phyloP scores from a whole-genome alignment of 2,797 vertebrate genomes.

The Denticeps clupeoides region DNA sequence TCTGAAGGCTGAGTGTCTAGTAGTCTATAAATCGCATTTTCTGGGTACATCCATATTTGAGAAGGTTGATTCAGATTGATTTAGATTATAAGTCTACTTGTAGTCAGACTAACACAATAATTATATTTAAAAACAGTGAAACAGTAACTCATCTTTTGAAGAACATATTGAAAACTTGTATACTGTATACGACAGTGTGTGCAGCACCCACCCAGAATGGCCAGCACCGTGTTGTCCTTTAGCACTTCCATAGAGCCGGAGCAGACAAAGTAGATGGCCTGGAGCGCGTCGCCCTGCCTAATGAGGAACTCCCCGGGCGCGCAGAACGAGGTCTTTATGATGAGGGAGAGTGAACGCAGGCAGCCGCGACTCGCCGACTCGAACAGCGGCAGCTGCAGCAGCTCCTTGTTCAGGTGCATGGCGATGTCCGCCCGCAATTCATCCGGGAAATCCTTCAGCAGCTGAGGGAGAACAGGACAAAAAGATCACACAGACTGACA shows the following conservation, averaged over 20 bases:
- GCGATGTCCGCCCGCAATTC: constrained; percentile 95
- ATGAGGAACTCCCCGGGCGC: constrained; percentile 93
- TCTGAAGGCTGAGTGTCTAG: no score
- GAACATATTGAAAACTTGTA: no score
- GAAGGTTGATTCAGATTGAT: no score
- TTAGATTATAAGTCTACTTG: no score
- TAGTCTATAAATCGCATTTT: no score
- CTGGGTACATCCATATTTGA: no score
- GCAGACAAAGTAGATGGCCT: constrained; percentile 95
- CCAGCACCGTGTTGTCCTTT: constrained; percentile 88
- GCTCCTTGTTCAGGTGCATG: constrained; percentile 98
- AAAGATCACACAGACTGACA: no score
- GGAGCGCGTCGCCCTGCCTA: constrained; percentile 88
- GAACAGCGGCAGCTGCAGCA: constrained; percentile 88
- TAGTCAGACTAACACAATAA: no score
- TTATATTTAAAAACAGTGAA: no score
- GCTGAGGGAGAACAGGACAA: constrained; percentile 51
- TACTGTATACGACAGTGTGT: no score
- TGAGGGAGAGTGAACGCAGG: constrained; percentile 89
- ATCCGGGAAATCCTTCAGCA: constrained; percentile 93
- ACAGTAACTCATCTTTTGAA: no score
- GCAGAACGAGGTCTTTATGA: constrained; percentile 98
- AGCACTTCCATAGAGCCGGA: constrained; percentile 98
- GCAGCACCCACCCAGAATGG: constrained; percentile 78
- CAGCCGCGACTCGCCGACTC: constrained; percentile 89